These are phyloP conservation scores for Diarsia mendica DNA, from an alignment of 2,888 invertebrate genomes.

Conservation along the genomic window DNA sequence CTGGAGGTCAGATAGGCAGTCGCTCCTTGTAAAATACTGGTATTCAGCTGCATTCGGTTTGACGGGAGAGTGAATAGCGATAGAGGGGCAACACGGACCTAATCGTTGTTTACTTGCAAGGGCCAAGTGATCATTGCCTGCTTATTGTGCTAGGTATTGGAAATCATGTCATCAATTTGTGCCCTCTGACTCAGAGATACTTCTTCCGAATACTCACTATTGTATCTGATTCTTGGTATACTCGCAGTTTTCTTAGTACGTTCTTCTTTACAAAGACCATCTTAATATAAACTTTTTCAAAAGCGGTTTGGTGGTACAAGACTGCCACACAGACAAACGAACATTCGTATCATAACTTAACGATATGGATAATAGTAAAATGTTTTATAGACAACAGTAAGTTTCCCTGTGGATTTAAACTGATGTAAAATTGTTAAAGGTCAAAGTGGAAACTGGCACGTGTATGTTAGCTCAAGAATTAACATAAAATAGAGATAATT, in stretches of 20 bases:
- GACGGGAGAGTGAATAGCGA: too few relatives aligned
- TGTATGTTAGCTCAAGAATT: conserved; percentile 4
- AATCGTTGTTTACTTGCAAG: not conserved
- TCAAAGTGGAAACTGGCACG: not conserved
- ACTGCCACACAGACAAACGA: not conserved
- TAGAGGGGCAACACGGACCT: not conserved
- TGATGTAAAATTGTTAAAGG: conserved; percentile 4
- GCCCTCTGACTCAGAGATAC: too few relatives aligned
- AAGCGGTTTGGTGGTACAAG: not conserved
- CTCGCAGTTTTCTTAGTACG: too few relatives aligned
- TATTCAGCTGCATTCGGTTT: too few relatives aligned
- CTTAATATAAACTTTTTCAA: not conserved
- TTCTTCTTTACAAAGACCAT: too few relatives aligned
- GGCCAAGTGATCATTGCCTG: not conserved
- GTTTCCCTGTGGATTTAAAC: conserved; percentile 7
- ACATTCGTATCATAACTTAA: not conserved
- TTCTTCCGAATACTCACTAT: not conserved
- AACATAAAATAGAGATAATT: not conserved
- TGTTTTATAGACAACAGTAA: not conserved
- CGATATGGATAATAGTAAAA: not conserved
- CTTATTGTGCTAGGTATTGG: too few relatives aligned
- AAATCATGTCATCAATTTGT: not conserved
- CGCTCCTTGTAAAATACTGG: too few relatives aligned
- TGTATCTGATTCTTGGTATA: not conserved
- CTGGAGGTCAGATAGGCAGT: too few relatives aligned